phyloP scores from a whole-genome alignment of 2,888 invertebrate species.

The Acrobasis suavella region DNA sequence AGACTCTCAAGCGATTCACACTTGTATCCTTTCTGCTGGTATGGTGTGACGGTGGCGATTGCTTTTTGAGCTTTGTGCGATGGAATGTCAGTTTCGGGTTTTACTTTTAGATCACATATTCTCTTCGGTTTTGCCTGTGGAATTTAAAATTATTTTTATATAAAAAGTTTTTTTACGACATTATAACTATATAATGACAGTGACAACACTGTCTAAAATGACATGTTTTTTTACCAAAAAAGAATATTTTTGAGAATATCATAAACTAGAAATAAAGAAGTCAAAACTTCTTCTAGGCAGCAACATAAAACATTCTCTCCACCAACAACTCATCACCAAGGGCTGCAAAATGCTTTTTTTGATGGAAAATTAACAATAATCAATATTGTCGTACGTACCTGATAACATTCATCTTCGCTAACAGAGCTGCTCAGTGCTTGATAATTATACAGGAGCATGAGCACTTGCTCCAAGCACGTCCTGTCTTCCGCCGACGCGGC shows the following conservation, averaged over 20 bases:
- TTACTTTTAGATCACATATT: slow-evolving; percentile 68
- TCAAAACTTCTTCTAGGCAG: too few relatives aligned
- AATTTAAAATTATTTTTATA: slow-evolving; percentile 37
- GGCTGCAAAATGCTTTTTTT: too few relatives aligned
- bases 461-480: slow-evolving; percentile 84
- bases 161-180: not conserved
- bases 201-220: slow-evolving; percentile 24
- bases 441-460: slow-evolving; percentile 83
- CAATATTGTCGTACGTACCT: slow-evolving; percentile 51
- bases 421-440: slow-evolving; percentile 81
- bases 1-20: slow-evolving; percentile 73
- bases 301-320: too few relatives aligned
- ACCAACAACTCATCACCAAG: too few relatives aligned
- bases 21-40: slow-evolving; percentile 76
- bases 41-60: slow-evolving; percentile 86
- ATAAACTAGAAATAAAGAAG: not conserved
- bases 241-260: not conserved
- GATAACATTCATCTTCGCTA: slow-evolving; percentile 81
- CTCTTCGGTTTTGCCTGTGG: slow-evolving; percentile 69
- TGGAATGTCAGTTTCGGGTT: slow-evolving; percentile 66
- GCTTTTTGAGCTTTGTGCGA: slow-evolving; percentile 78
- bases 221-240: slow-evolving; percentile 23
- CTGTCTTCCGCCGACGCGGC: slow-evolving; percentile 82
- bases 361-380: slow-evolving; percentile 11
- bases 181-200: not conserved